These are phyloP conservation scores for Campoletis sonorensis DNA, from an alignment of 1,140 invertebrate species.

Conservation along the genomic window DNA sequence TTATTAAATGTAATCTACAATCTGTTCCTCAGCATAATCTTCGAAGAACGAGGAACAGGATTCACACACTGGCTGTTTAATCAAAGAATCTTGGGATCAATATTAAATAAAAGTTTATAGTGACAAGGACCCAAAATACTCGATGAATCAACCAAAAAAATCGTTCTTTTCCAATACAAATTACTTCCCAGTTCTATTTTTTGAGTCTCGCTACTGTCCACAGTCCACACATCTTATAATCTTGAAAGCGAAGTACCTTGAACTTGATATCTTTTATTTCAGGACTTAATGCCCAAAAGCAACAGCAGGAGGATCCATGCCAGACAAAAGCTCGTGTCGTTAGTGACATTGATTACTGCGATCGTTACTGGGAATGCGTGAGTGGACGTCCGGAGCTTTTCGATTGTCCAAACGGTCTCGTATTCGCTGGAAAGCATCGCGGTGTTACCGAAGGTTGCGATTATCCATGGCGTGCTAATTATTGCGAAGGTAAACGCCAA, in stretches of 20 bases:
- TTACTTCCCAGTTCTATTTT: too few species aligned
- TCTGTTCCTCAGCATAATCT: background rate
- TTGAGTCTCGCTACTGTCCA: too few species aligned
- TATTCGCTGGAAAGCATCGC: constrained; percentile 91
- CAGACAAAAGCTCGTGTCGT: constrained; percentile 85
- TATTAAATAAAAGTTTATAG: too few species aligned
- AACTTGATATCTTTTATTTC: constrained; percentile 39
- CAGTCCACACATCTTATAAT: too few species aligned
- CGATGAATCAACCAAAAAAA: too few species aligned
- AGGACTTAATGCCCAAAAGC: constrained; percentile 70
- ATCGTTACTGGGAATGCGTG: constrained; percentile 92
- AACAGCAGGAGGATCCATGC: constrained; percentile 85
- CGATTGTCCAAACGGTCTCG: constrained; percentile 93
- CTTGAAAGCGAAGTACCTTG: background rate
- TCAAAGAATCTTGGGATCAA: too few species aligned
- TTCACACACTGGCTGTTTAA: too few species aligned
- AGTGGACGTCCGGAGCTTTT: constrained; percentile 87
- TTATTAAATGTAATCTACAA: background rate
- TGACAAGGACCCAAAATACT: too few species aligned
- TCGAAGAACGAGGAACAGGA: too few species aligned
- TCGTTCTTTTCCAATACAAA: too few species aligned
- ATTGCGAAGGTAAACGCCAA: constrained; percentile 87
- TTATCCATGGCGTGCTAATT: constrained; percentile 92
- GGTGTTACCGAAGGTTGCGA: constrained; percentile 92
- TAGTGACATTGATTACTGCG: constrained; percentile 88